phyloP scores from a whole-genome alignment of 2,797 vertebrate species.

The Rhadinocentrus ornatus region DNA sequence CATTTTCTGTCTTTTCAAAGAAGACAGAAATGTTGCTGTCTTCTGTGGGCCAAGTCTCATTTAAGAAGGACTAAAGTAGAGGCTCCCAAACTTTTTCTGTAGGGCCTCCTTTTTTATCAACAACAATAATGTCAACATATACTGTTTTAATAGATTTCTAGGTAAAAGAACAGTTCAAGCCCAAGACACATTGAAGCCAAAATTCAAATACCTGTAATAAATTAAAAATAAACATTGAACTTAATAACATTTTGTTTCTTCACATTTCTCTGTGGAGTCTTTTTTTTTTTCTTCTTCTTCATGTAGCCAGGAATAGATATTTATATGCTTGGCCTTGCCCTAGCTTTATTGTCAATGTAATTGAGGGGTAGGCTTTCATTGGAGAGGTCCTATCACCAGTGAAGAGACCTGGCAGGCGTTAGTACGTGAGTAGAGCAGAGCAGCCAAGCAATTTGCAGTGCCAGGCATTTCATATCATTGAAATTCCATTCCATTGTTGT shows the following conservation, averaged over 20 bases:
- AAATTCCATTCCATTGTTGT: constrained; percentile 61
- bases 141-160: neutral
- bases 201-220: constrained; percentile 19
- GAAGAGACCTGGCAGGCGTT: constrained; percentile 67
- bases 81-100: too few relatives aligned
- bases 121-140: too few relatives aligned
- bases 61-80: too few relatives aligned
- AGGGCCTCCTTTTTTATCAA: too few relatives aligned
- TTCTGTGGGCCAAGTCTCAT: too few relatives aligned
- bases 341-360: constrained; percentile 57
- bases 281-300: too few relatives aligned
- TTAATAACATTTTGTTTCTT: constrained; percentile 26
- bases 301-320: constrained; percentile 36
- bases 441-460: constrained; percentile 46
- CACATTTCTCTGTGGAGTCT: constrained; percentile 21
- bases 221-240: constrained; percentile 39
- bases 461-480: constrained; percentile 70
- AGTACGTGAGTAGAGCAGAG: constrained; percentile 38
- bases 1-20: too few relatives aligned
- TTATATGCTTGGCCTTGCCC: constrained; percentile 50
- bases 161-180: neutral
- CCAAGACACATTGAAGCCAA: constrained; percentile 14
- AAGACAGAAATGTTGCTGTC: too few relatives aligned
- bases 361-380: constrained; percentile 65
- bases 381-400: constrained; percentile 56